A percentile compares a stretch with the other conserved stretches of the same genome.
These are phyloP conservation scores for Acheta domesticus DNA, from an alignment of 2,888 invertebrate genomes.

Conservation along the genomic window DNA sequence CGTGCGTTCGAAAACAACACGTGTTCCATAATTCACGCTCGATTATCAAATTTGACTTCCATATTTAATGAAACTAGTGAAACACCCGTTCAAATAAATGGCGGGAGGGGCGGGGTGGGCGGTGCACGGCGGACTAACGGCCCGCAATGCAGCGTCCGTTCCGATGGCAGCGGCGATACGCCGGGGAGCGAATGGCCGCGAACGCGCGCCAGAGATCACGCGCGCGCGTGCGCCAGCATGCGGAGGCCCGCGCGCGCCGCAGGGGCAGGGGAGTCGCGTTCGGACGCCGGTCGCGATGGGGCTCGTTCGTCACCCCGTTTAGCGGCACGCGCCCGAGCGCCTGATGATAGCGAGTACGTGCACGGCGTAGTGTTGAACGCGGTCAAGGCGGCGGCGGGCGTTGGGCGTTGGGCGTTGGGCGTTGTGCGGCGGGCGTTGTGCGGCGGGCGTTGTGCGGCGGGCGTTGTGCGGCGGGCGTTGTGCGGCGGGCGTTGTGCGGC, in stretches of 20 bases:
- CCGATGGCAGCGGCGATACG: neutral
- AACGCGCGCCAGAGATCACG: neutral
- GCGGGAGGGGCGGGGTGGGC: neutral
- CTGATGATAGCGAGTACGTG: too few relatives aligned
- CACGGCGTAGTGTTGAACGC: too few relatives aligned
- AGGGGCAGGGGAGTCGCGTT: too few relatives aligned
- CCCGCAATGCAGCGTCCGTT: neutral
- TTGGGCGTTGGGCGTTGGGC: too few relatives aligned
- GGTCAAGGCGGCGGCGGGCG: too few relatives aligned
- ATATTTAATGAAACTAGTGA: neutral
- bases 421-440: too few relatives aligned
- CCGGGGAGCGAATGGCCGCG: neutral
- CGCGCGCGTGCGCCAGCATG: neutral
- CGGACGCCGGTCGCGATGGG: too few relatives aligned
- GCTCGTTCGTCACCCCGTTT: too few relatives aligned
- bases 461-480: too few relatives aligned
- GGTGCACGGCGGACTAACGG: neutral
- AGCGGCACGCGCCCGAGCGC: too few relatives aligned
- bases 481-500: too few relatives aligned
- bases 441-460: too few relatives aligned
- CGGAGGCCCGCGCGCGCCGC: neutral
- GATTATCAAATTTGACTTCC: slow-evolving; percentile 1
- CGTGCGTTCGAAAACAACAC: slow-evolving; percentile 6
- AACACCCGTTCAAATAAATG: neutral
- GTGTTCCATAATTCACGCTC: slow-evolving; percentile 7